Base-by-base conservation (phyloP, 2,113 vertebrate genomes). In the Vulpes ferrilata region DNA sequence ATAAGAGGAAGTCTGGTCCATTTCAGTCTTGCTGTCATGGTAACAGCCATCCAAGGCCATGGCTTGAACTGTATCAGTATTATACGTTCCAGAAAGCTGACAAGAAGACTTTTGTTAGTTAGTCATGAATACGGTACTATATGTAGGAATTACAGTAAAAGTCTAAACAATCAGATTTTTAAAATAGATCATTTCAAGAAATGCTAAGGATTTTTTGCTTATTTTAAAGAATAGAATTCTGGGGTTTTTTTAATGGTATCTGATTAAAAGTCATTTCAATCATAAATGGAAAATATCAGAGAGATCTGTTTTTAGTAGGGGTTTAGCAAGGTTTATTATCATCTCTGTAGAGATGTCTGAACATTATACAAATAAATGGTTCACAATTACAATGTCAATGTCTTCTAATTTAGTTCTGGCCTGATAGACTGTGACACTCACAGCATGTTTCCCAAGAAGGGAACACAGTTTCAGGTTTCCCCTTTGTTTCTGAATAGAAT, bases 41-140 rank as follows among this genome's bases (percentile, higher is more conserved):
- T 99, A 99, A 98, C 99, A 99, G 93, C 99, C 99, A 0, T 99
- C 99, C 0, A 99, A 99, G 51, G 98, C 99, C 99, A 99, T 99
- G 1, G 99, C 99, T 98, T 99, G 99, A 78, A 98, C 98, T 60
- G 99, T 97, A 9, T 99, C 98, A 59, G 98, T 99, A 51, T 98
- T 98, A 85, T 99, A 99, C 73, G 95, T 98, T 94, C 98, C 98
- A 89, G 99, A 99, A 74, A 98, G 98, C 99, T 99, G 98, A 83
- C 94, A 98, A 55, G 69, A 98, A 97, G 95, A 83, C 1, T 20
- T 76, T 79, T 89, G 25, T 32, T 8, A 88, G 88, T 83, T 76
- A 59, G 78, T 69, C 35, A 59, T 59, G 30, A 93, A 82, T 67
- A 57, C 57, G 11, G 17, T 73, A 73, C 87, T 85, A 86, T 84